phyloP scores from a whole-genome alignment of 1,140 invertebrate genomes.

The Daktulosphaira vitifoliae region DNA sequence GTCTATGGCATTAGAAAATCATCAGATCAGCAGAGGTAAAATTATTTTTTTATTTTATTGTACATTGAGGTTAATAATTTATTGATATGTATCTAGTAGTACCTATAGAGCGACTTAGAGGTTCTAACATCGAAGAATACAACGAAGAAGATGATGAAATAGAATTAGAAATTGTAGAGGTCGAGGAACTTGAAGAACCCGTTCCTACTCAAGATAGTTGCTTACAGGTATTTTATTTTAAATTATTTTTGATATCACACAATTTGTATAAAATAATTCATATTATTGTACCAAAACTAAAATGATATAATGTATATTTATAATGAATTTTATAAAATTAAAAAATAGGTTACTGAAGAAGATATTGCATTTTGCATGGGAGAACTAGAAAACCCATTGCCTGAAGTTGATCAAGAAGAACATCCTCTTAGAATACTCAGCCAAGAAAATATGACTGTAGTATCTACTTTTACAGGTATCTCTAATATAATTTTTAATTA shows the following conservation, averaged over 20 bases:
- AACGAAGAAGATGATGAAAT: constrained; percentile 60
- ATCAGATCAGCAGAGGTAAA: constrained; percentile 21
- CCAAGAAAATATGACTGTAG: constrained; percentile 79
- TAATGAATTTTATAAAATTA: neutral
- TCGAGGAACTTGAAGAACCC: constrained; percentile 66
- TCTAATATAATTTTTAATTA: constrained; percentile 6
- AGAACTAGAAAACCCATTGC: constrained; percentile 54
- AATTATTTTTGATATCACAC: neutral
- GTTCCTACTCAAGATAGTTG: constrained; percentile 74
- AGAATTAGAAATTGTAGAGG: constrained; percentile 71
- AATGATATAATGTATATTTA: neutral
- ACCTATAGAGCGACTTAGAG: constrained; percentile 14
- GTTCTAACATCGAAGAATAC: constrained; percentile 26
- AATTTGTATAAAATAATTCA: neutral
- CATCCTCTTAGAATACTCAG: constrained; percentile 79
- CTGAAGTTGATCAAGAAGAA: constrained; percentile 62
- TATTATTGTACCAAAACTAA: no score
- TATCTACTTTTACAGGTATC: constrained; percentile 69
- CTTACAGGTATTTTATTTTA: constrained; percentile 50
- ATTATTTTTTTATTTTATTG: no score
- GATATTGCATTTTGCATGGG: constrained; percentile 82
- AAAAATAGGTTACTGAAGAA: constrained; percentile 67
- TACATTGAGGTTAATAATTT: neutral
- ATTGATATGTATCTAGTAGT: neutral
- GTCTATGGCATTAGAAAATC: constrained; percentile 17